These are phyloP conservation scores for Chrysotoxum bicinctum DNA, from an alignment of 2,888 invertebrate species.

Conservation along the genomic window DNA sequence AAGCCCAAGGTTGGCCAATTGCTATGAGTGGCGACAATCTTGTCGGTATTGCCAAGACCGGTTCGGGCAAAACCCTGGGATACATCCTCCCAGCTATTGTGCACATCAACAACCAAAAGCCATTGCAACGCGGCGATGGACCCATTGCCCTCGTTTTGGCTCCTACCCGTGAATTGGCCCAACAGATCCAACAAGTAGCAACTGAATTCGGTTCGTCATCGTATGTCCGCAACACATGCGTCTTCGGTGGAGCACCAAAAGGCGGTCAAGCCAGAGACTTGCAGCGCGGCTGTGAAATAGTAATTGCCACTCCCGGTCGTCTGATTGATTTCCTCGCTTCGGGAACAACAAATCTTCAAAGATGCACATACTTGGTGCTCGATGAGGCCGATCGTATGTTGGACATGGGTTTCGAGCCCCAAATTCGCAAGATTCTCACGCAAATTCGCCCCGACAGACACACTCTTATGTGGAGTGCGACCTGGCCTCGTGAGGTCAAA, in stretches of 20 bases:
- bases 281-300: constrained; percentile 92
- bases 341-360: constrained; percentile 88
- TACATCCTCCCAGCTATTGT: constrained; percentile 93
- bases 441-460: constrained; percentile 97
- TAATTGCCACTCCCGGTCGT: constrained; percentile 95
- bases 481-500: constrained; percentile 99
- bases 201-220: constrained; percentile 91
- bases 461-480: constrained; percentile 99
- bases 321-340: constrained; percentile 93
- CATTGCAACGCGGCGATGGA: constrained; percentile 89
- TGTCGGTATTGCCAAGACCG: constrained; percentile 93
- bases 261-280: constrained; percentile 89
- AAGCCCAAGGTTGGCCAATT: constrained; percentile 94
- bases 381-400: constrained; percentile 98
- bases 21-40: constrained; percentile 91
- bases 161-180: constrained; percentile 90
- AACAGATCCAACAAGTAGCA: constrained; percentile 93
- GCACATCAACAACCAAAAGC: constrained; percentile 92
- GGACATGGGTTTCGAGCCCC: constrained; percentile 99
- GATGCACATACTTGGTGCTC: constrained; percentile 93
- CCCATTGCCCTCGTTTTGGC: constrained; percentile 92
- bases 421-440: constrained; percentile 96
- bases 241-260: constrained; percentile 95
- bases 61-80: constrained; percentile 90
- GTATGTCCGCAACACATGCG: constrained; percentile 91